Evolutionary conservation across 2,113 vertebrate genomes (phyloP).

Genomic region (Thinocorus orbignyianus): DNA sequence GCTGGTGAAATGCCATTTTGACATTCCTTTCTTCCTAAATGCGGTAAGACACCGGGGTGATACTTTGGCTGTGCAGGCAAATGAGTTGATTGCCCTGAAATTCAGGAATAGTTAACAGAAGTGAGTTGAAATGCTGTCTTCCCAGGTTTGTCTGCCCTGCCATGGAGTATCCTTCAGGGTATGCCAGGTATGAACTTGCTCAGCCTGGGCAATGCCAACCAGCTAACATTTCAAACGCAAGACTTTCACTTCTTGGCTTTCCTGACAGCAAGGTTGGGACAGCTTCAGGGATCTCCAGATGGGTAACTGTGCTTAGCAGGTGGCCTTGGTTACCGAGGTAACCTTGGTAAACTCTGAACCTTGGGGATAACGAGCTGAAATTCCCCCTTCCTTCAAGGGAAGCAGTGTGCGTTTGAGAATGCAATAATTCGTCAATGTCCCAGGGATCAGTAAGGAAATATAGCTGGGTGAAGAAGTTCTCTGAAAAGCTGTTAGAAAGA

Average conservation of each 20-base stretch:
- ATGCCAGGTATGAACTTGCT: accelerated
- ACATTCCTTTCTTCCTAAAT: background rate
- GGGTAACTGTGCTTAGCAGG: background rate
- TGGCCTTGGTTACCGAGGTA: background rate
- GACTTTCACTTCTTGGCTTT: background rate
- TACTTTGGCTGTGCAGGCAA: background rate
- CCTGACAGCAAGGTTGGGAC: background rate
- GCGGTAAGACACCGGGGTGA: background rate
- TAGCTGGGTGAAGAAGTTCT: background rate
- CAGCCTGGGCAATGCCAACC: no score
- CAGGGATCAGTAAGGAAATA: background rate
- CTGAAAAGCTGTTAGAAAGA: background rate
- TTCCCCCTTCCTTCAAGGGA: background rate
- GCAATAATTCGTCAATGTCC: background rate
- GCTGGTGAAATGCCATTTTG: background rate
- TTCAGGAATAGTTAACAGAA: background rate
- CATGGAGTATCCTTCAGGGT: background rate
- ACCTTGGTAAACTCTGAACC: background rate
- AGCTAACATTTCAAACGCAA: background rate
- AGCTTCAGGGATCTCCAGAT: background rate
- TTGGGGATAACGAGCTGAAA: background rate
- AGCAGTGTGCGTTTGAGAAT: background rate
- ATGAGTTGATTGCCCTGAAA: background rate
- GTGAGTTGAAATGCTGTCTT: background rate
- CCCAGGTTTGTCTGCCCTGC: background rate